Evolutionary conservation across 2,113 vertebrate species (phyloP).

Genomic region (Leucoraja erinaceus): DNA sequence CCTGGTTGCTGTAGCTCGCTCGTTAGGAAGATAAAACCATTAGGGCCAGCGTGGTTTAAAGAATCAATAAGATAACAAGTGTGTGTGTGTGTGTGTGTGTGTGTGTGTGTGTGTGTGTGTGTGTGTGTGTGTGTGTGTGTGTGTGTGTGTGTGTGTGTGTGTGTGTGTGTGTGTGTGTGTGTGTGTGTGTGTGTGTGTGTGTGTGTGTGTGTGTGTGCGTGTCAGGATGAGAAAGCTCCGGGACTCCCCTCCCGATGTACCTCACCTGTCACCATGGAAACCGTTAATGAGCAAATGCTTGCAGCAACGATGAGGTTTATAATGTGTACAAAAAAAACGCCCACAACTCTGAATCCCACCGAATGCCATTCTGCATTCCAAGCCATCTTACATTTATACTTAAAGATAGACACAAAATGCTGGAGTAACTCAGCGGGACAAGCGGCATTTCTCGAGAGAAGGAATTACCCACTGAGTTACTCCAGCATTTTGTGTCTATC

Average conservation of each 20-base stretch:
- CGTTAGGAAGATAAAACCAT: not conserved
- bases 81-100: no score
- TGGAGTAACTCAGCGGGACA: no score
- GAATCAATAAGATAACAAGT: conserved; percentile 20
- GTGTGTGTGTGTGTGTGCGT: no score
- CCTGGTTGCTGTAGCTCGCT: not conserved
- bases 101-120: no score
- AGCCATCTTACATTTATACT: not conserved
- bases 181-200: no score
- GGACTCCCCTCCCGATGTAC: not conserved
- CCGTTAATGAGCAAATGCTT: conserved; percentile 25
- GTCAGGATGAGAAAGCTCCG: not conserved
- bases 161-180: no score
- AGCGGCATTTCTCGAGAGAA: no score
- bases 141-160: no score
- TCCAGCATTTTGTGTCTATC: no score
- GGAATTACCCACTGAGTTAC: no score
- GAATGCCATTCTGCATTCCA: not conserved
- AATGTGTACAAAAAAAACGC: not conserved
- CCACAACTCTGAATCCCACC: no score
- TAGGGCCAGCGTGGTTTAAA: not conserved
- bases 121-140: no score
- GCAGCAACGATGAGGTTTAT: not conserved
- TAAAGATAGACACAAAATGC: not conserved
- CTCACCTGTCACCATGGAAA: conserved; percentile 18